These are phyloP conservation scores for Erynnis tages DNA, from an alignment of 2,888 invertebrate species.

Conservation along the genomic window DNA sequence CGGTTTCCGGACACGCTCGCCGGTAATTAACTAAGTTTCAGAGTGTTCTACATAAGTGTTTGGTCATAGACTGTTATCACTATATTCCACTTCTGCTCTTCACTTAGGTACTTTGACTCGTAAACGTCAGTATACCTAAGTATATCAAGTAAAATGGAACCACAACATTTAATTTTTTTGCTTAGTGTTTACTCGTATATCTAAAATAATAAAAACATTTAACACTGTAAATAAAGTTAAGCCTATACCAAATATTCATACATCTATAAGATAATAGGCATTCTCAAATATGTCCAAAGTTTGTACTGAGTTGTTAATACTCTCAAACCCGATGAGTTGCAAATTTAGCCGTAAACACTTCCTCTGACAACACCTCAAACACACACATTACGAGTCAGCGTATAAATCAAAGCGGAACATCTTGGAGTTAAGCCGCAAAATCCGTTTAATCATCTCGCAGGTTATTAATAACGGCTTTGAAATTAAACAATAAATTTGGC, in stretches of 20 bases:
- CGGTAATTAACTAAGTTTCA: conserved; percentile 77
- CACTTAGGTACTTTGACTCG: no score
- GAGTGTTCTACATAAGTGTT: conserved; percentile 38
- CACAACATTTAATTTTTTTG: no score
- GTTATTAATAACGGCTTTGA: conserved; percentile 79
- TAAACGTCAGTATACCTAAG: no score
- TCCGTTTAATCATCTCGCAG: conserved; percentile 75
- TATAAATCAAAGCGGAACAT: conserved; percentile 72
- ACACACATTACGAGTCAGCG: conserved; percentile 53
- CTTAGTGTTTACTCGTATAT: no score
- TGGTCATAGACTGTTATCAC: conserved; percentile 21
- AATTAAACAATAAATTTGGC: conserved; percentile 81
- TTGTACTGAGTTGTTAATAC: not conserved
- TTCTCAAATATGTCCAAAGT: no score
- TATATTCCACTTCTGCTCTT: no score
- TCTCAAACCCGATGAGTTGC: conserved; percentile 6
- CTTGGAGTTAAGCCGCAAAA: conserved; percentile 69
- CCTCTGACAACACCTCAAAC: conserved; percentile 50
- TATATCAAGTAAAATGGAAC: not conserved
- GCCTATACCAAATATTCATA: no score
- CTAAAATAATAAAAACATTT: no score
- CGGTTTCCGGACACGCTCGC: conserved; percentile 74
- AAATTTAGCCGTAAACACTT: conserved; percentile 32
- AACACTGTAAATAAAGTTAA: no score
- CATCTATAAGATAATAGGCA: no score